Evolutionary conservation across 2,797 vertebrate species (phyloP).

Genomic region (Lindbergichthys nudifrons): DNA sequence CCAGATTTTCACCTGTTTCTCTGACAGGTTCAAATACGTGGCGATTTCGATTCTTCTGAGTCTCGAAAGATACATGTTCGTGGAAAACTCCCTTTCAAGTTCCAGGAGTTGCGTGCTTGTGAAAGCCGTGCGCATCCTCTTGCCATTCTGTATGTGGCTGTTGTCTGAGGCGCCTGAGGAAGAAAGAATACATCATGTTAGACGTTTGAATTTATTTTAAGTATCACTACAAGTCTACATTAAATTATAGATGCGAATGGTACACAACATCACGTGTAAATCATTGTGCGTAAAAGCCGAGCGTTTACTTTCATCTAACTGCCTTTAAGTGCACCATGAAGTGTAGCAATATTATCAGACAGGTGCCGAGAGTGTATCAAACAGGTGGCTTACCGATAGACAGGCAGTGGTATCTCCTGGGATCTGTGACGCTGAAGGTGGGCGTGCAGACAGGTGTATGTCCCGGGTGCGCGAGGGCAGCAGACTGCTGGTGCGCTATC

Average conservation of each 20-base stretch:
- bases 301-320: not conserved
- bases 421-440: slow-evolving; percentile 94
- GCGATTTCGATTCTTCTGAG: slow-evolving; percentile 97
- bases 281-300: slow-evolving; percentile 45
- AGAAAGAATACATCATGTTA: not conserved
- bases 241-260: not conserved
- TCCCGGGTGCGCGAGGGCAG: slow-evolving; percentile 87
- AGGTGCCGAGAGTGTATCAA: slow-evolving; percentile 17
- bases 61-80: slow-evolving; percentile 98
- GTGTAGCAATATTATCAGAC: not conserved
- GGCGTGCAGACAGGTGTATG: slow-evolving; percentile 84
- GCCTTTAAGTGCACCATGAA: not conserved
- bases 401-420: slow-evolving; percentile 96
- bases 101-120: slow-evolving; percentile 98
- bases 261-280: slow-evolving; percentile 23
- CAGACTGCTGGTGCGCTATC: slow-evolving; percentile 85
- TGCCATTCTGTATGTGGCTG: slow-evolving; percentile 93
- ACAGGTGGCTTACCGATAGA: slow-evolving; percentile 90
- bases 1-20: slow-evolving; percentile 99
- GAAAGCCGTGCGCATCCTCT: slow-evolving; percentile 98
- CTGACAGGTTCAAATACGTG: slow-evolving; percentile 95
- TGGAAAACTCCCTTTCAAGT: slow-evolving; percentile 96
- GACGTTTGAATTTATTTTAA: not conserved
- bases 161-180: slow-evolving; percentile 88
- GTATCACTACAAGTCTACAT: not conserved